Percentiles rank a stretch among this genome's conserved stretches.
These are phyloP conservation scores for Scaptomyza montana DNA, from an alignment of 1,140 invertebrate species.

Conservation along the genomic window DNA sequence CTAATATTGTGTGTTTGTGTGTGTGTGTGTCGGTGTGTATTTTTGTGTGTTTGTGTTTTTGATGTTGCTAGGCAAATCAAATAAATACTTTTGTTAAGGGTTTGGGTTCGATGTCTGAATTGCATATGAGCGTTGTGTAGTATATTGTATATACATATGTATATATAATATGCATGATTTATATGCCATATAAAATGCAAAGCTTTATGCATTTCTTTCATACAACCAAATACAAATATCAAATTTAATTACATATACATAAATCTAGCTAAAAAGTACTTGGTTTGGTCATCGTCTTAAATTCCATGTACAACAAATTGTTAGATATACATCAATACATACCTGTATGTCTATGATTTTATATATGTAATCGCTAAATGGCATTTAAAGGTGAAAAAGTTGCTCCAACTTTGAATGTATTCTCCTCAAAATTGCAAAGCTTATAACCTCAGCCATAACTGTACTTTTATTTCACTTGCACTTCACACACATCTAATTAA, in stretches of 20 bases:
- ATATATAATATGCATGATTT: constrained; percentile 39
- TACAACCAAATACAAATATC: constrained; percentile 5
- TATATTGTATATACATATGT: constrained; percentile 36
- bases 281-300: neutral
- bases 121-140: neutral
- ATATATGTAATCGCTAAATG: too few species aligned
- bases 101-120: neutral
- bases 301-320: neutral
- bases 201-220: constrained; percentile 15
- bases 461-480: neutral
- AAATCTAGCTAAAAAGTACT: neutral
- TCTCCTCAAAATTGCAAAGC: too few species aligned
- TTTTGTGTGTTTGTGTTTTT: constrained; percentile 6
- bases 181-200: constrained; percentile 48
- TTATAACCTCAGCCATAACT: too few species aligned
- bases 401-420: too few species aligned
- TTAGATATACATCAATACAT: too few species aligned
- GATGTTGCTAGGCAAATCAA: constrained; percentile 57
- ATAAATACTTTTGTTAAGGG: neutral
- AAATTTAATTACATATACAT: constrained; percentile 2
- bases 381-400: too few species aligned
- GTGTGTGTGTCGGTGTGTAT: too few species aligned
- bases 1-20: constrained; percentile 43
- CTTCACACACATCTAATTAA: neutral
- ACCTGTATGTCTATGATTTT: too few species aligned